Percentiles rank a stretch among this genome's conserved stretches.
Evolutionary conservation across 2,888 invertebrate genomes (phyloP).

Genomic region (Megastigmus dorsalis): DNA sequence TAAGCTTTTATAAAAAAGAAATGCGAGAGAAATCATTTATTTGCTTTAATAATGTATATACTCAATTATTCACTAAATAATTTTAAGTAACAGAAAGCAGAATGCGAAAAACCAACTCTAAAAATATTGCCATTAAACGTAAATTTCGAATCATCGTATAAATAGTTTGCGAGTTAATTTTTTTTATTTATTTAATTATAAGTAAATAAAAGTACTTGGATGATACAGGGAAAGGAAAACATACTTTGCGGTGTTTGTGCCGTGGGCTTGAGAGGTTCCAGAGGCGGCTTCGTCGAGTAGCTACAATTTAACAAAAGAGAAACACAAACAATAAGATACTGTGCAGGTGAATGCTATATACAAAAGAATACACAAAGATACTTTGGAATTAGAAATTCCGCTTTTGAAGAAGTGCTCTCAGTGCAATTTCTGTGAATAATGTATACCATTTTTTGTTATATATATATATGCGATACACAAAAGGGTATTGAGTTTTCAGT

Average conservation of each 20-base stretch:
- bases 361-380: slow-evolving; percentile 39
- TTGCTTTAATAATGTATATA: no score
- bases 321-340: slow-evolving; percentile 77
- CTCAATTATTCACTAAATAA: no score
- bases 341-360: slow-evolving; percentile 69
- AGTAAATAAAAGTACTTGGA: slow-evolving; percentile 28
- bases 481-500: slow-evolving; percentile 26
- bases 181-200: no score
- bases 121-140: no score
- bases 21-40: no score
- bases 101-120: no score
- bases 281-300: slow-evolving; percentile 81
- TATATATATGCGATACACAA: neutral
- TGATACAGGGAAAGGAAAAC: slow-evolving; percentile 61
- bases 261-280: slow-evolving; percentile 76
- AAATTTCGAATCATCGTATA: no score
- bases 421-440: slow-evolving; percentile 45
- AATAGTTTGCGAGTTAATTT: no score
- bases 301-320: slow-evolving; percentile 79
- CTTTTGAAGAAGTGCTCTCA: slow-evolving; percentile 41
- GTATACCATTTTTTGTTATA: slow-evolving; percentile 5
- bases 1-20: no score
- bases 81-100: no score
- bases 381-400: slow-evolving; percentile 32
- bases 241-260: slow-evolving; percentile 68